Conservation (phyloP, 2,888 invertebrate species). For the Aspidiotus rigidus region DNA sequence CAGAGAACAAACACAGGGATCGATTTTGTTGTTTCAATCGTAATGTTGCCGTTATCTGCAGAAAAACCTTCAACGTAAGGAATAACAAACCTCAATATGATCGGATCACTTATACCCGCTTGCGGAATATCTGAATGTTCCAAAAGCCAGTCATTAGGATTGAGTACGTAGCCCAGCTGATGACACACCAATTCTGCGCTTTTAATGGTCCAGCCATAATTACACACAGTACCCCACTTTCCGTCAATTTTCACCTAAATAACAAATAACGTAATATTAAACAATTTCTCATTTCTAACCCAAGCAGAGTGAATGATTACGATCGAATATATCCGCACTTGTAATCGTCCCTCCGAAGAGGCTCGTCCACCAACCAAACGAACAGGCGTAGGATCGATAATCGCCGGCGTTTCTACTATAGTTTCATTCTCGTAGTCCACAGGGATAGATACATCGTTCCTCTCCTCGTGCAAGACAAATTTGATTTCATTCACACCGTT, state of each 20-base stretch:
- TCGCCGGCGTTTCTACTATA: constrained; percentile 35
- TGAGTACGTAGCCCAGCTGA: constrained; percentile 83
- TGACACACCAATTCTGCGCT: constrained; percentile 91
- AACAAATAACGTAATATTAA: background rate
- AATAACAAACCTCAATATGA: constrained; percentile 52
- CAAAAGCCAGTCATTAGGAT: constrained; percentile 83
- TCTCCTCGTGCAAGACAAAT: constrained; percentile 68
- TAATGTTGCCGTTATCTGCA: no score
- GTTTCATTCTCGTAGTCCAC: constrained; percentile 49
- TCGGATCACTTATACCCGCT: constrained; percentile 65
- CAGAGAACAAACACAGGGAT: no score
- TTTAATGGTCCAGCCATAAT: constrained; percentile 86
- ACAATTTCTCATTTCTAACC: background rate
- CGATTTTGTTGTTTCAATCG: no score
- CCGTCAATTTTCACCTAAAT: constrained; percentile 64
- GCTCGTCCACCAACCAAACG: constrained; percentile 52
- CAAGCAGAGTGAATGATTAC: background rate
- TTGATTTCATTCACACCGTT: constrained; percentile 68
- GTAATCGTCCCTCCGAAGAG: constrained; percentile 74
- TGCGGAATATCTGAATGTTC: constrained; percentile 71
- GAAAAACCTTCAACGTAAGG: no score
- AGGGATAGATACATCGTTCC: constrained; percentile 19
- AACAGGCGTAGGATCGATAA: constrained; percentile 35
- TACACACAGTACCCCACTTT: constrained; percentile 95
- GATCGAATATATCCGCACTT: constrained; percentile 50